Evolutionary conservation across 2,797 vertebrate genomes (phyloP).

Genomic region (Pelochelys cantorii): DNA sequence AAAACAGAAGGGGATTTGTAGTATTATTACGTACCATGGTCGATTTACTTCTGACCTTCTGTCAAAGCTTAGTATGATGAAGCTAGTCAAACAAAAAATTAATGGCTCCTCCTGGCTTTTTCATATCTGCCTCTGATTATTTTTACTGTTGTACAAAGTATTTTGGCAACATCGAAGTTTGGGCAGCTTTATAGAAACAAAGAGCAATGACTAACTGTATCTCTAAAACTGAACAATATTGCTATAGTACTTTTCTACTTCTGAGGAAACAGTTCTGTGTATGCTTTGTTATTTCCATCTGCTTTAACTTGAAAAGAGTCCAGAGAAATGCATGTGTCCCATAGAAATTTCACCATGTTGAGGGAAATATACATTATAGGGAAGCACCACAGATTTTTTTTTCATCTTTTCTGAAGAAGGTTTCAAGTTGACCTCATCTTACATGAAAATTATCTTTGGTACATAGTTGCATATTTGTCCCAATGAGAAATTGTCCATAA

Average conservation of each 20-base stretch:
- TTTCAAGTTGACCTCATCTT: slow-evolving; percentile 31
- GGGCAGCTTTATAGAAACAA: neutral
- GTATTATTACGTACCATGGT: neutral
- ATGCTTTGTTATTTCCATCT: neutral
- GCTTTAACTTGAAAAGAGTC: slow-evolving; percentile 17
- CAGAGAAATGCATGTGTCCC: neutral
- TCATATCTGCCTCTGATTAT: neutral
- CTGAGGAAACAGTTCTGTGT: neutral
- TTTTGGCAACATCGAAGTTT: neutral
- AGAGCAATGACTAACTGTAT: neutral
- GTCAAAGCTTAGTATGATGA: neutral
- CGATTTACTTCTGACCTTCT: neutral
- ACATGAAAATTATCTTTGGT: slow-evolving; percentile 44
- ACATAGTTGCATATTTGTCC: slow-evolving; percentile 49
- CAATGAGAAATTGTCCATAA: slow-evolving; percentile 33
- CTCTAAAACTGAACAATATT: neutral
- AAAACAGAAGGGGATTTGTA: neutral
- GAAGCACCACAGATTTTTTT: neutral
- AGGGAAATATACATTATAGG: neutral
- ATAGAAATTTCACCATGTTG: fast-evolving
- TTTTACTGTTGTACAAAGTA: neutral
- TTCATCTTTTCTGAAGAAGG: slow-evolving; percentile 25
- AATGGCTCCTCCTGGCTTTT: neutral
- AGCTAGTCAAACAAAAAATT: neutral
- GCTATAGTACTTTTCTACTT: neutral